These are phyloP conservation scores for Crotalus tigris DNA, from an alignment of 2,113 vertebrate genomes.

Conservation along the genomic window DNA sequence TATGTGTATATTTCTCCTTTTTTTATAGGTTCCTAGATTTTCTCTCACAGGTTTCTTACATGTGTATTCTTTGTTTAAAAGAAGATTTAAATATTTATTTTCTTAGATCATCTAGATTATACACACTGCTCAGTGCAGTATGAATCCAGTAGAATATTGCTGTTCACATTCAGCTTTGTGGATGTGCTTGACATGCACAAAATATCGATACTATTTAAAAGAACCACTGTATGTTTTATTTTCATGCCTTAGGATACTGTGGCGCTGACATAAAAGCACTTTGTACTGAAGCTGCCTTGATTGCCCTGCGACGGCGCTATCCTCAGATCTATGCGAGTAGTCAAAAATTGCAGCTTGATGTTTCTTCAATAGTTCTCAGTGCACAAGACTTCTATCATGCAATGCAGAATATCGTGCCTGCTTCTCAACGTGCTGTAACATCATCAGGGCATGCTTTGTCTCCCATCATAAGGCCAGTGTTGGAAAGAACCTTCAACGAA, in stretches of 20 bases:
- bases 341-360: slow-evolving; percentile 90
- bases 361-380: slow-evolving; percentile 89
- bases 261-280: slow-evolving; percentile 99
- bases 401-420: slow-evolving; percentile 92
- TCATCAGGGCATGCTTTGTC: slow-evolving; percentile 89
- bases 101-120: background rate
- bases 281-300: slow-evolving; percentile 97
- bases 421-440: slow-evolving; percentile 89
- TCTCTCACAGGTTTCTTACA: background rate
- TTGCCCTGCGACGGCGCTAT: slow-evolving; percentile 90
- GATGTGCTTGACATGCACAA: background rate
- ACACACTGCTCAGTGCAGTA: slow-evolving; percentile 7
- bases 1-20: background rate
- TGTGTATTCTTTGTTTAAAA: background rate
- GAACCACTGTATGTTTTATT: slow-evolving; percentile 15
- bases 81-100: background rate
- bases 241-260: slow-evolving; percentile 85
- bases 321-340: slow-evolving; percentile 98
- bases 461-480: slow-evolving; percentile 83
- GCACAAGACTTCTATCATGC: slow-evolving; percentile 91
- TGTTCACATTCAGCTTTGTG: background rate
- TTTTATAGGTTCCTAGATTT: background rate
- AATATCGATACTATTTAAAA: slow-evolving; percentile 26
- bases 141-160: background rate
- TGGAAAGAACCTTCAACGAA: slow-evolving; percentile 80